Base-by-base conservation (phyloP, 2,888 invertebrate genomes). In the Neoscelio sp. region DNA sequence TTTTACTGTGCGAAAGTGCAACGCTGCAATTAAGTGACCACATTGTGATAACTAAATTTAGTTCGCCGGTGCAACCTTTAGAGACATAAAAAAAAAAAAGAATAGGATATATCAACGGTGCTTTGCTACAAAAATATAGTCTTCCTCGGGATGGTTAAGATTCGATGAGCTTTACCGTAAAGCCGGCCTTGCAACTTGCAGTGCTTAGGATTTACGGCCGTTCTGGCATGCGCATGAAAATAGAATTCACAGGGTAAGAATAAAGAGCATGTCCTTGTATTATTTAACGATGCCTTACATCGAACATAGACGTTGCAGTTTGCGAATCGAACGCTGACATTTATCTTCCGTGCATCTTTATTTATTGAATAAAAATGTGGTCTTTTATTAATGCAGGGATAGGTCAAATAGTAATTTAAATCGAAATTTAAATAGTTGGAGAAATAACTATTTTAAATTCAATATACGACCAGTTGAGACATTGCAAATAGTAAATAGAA, bases 181-280 rank as follows among this genome's bases (percentile, higher is more conserved):
- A 60, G 60, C 60, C 60, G 44, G 20, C 44, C 44, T 60, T 58
- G 40, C 26, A 58, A 42, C 58, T 58, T 42, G 17, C 58, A 42
- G 26, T 58, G 28, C 48, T 58, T 33, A 18, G 60, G 44, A 60
- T 44, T 60, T 60, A 44, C 44, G 26, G 46, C 46, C 58, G 40
- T 42, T 30, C 18, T 60, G 60, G 18, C 20, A 18, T 33, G 60
- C 60, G 60, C 60, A 44, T 44, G 13, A 60, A 60, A 60, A 60
- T 60, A 60, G 44, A 40, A 44, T 33, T 8, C 46, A 17, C 20
- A 12, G 46, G 10, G 46, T 33, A 60, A 58, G 46, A 40, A 60
- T 60, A 44, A 44, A 60, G 44, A 60, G 17, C 40, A 17, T 13
- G 58, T 58, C 60, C 44, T 44, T 60, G 58, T 42, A 23, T 58